phyloP scores from a whole-genome alignment of 2,113 vertebrate species.

The Ptilonorhynchus violaceus region DNA sequence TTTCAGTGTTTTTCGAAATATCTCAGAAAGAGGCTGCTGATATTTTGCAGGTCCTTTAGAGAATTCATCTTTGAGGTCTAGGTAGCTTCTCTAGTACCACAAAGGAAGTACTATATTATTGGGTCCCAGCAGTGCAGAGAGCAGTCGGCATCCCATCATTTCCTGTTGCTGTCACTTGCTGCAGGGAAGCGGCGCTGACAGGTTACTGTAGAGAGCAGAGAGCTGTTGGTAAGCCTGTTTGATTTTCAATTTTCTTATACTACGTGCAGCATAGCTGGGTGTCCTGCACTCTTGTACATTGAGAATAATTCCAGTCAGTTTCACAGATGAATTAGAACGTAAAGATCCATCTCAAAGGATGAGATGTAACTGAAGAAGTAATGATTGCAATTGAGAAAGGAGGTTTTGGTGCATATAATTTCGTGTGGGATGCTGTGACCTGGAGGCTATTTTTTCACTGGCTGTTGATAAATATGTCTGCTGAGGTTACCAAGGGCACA shows the following conservation, averaged over 20 bases:
- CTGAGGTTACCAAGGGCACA: not conserved
- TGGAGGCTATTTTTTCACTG: not conserved
- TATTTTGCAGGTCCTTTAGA: not conserved
- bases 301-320: not conserved
- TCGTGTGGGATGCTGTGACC: not conserved
- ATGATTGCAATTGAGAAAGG: not conserved
- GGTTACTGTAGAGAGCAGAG: not conserved
- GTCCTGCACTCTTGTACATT: not conserved
- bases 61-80: not conserved
- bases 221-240: not conserved
- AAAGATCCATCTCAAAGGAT: not conserved
- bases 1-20: not conserved
- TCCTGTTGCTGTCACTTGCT: not conserved
- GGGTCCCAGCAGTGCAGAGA: not conserved
- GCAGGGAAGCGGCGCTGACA: not conserved
- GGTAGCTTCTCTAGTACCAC: not conserved
- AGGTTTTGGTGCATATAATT: not conserved
- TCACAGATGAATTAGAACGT: not conserved
- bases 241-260: not conserved
- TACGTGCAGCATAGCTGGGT: accelerated
- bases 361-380: not conserved
- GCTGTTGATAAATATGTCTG: not conserved
- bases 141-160: not conserved
- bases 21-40: not conserved
- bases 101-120: not conserved